Evolutionary conservation across 64 coral and sea anemone species (phyloP).

Genomic region (Pocillopora verrucosa): DNA sequence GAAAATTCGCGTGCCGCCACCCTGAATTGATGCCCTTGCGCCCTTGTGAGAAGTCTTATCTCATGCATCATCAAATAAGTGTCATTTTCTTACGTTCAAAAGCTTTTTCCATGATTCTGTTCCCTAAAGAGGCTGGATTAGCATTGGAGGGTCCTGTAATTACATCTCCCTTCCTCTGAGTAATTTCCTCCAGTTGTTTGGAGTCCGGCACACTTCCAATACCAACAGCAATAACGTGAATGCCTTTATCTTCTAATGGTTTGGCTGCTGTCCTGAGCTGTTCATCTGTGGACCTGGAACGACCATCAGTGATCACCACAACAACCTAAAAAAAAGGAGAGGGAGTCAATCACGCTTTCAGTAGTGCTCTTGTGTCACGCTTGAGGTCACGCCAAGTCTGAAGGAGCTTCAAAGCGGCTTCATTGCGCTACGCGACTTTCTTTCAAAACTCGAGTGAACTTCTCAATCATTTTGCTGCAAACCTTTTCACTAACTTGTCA

Average conservation of each 20-base stretch:
- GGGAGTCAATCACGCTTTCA: background rate
- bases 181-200: conserved; percentile 28
- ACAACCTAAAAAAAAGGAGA: conserved; percentile 36
- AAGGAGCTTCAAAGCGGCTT: too few species aligned
- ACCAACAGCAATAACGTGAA: conserved; percentile 72
- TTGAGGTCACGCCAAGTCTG: too few species aligned
- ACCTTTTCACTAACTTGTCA: too few species aligned
- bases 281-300: conserved; percentile 43
- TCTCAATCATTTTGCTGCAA: too few species aligned
- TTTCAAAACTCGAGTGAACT: too few species aligned
- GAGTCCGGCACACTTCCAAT: conserved; percentile 61
- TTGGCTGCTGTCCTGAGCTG: conserved; percentile 52
- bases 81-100: conserved; percentile 27
- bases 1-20: too few species aligned
- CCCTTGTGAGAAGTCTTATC: too few species aligned
- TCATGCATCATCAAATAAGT: background rate
- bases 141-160: conserved; percentile 40
- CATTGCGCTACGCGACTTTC: too few species aligned
- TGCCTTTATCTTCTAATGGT: conserved; percentile 32
- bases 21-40: too few species aligned
- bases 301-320: conserved; percentile 68
- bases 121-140: conserved; percentile 41
- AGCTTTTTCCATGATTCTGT: conserved; percentile 53
- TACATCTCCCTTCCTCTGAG: conserved; percentile 45
- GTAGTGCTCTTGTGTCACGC: background rate